Evolutionary conservation across 1,140 invertebrate species (phyloP), one percentile per base, ranked within the genome.

Genomic region (Diachasmimorpha longicaudata): DNA sequence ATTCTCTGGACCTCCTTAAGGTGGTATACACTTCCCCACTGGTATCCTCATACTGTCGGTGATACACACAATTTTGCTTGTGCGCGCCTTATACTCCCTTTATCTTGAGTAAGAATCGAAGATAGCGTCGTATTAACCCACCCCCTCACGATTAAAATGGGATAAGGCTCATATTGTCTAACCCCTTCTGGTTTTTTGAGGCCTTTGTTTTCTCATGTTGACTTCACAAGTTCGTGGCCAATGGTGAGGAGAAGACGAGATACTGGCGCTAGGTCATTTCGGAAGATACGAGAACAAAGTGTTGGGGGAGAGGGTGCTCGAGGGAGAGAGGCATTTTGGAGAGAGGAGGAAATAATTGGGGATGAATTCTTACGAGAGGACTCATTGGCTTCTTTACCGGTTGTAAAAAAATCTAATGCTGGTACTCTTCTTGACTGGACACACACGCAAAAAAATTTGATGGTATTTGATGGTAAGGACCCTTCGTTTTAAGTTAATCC

Each of bases 111-210:
- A 72, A 86, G 82, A 84, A 89, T 88, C 87, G 82, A 77, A 88
- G 86, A 89, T 88, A 88, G 83, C 82, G 83, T 83, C 78, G 74
- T 46, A 70, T 78, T 72, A 75, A 77, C 80, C 80, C 81, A 77
- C 79, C 23, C 23, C 58, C 11, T 25, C 21, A 10, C 19, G 58
- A 9, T 63, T 63, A 63, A 63, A 63, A 63, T 63, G 77, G 79
- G 81, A 82, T 83, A 71, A 31, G 66, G 81, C 81, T 89, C 87
- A 87, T 89, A 89, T 89, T 88, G 86, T 88, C 83, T 83, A 81
- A 77, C 74, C 74, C 73, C 58, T 58, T 66, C 21, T 72, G n/a
- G 52, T 58, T 58, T 66, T 23, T 39, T 72, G 70, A 44, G 71
- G 71, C 16, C 48, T 52, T 52, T 52, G 48, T 52, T 52, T 52